These are phyloP conservation scores for Athrips mouffetella DNA, from an alignment of 2,888 invertebrate species.

Conservation along the genomic window DNA sequence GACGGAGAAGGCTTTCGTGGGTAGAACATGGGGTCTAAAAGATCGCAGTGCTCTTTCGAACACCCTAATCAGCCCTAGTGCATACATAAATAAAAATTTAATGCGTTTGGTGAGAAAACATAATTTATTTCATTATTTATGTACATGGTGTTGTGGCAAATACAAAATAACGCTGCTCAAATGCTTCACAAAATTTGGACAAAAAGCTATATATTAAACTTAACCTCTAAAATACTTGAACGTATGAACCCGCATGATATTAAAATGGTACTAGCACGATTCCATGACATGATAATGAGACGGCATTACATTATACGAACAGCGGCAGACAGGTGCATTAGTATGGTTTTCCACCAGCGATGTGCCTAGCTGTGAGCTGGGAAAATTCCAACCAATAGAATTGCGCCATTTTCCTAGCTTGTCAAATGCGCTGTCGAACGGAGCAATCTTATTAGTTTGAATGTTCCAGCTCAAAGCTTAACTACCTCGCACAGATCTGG, in stretches of 20 bases:
- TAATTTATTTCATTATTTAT: slow-evolving; percentile 67
- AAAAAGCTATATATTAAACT: slow-evolving; percentile 53
- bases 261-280: slow-evolving; percentile 46
- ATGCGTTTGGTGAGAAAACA: slow-evolving; percentile 61
- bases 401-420: too few species aligned
- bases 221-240: slow-evolving; percentile 40
- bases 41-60: too few species aligned
- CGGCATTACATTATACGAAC: neutral
- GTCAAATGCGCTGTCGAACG: too few species aligned
- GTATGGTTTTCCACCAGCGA: too few species aligned
- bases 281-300: slow-evolving; percentile 22
- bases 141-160: slow-evolving; percentile 63
- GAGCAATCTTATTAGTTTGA: too few species aligned
- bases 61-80: too few species aligned
- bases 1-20: too few species aligned
- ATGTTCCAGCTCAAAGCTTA: too few species aligned
- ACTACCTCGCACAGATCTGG: too few species aligned
- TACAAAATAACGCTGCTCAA: slow-evolving; percentile 52
- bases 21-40: too few species aligned
- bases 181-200: slow-evolving; percentile 34
- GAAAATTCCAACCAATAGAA: too few species aligned
- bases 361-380: too few species aligned
- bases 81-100: neutral
- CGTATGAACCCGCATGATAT: slow-evolving; percentile 56
- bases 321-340: neutral